Percentiles rank a stretch among this genome's conserved stretches.
phyloP scores from a whole-genome alignment of 2,113 vertebrate genomes.

The Elachura formosa region DNA sequence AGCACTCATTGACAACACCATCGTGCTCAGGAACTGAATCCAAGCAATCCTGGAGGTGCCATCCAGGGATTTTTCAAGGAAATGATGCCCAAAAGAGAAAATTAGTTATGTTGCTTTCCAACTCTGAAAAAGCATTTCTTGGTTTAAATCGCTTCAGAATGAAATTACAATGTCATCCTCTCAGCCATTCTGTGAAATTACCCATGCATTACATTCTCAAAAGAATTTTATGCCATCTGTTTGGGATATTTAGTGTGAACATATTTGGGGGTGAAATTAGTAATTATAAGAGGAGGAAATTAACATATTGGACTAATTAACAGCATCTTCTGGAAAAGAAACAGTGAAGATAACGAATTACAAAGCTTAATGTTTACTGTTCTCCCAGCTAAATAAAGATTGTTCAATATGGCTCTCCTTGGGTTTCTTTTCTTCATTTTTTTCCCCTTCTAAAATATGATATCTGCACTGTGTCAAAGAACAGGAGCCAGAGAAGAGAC shows the following conservation, averaged over 20 bases:
- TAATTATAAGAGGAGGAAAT: slow-evolving; percentile 26
- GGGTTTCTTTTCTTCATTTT: not conserved
- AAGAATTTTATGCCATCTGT: slow-evolving; percentile 45
- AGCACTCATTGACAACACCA: not conserved
- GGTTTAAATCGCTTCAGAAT: not conserved
- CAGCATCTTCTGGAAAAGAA: slow-evolving; percentile 38
- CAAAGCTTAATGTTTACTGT: slow-evolving; percentile 6
- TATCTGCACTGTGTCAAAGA: not conserved
- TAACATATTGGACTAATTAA: slow-evolving; percentile 56
- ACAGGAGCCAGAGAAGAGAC: not conserved
- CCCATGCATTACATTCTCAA: not conserved
- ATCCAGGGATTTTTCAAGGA: not conserved
- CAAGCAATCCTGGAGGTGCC: not conserved
- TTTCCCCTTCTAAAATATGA: not conserved
- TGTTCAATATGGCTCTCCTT: not conserved
- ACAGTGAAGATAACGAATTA: slow-evolving; percentile 20
- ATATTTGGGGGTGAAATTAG: slow-evolving; percentile 17
- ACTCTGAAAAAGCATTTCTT: not conserved
- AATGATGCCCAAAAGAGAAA: not conserved
- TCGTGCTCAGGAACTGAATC: not conserved
- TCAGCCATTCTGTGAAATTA: slow-evolving; percentile 18
- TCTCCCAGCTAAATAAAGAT: slow-evolving; percentile 40
- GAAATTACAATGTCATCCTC: slow-evolving; percentile 14
- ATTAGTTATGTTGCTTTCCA: not conserved
- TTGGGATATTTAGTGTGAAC: slow-evolving; percentile 9